A percentile compares a stretch with the other conserved stretches of the same genome.
These are phyloP conservation scores for Lepidurus arcticus DNA, from an alignment of 1,140 invertebrate species.

Conservation along the genomic window DNA sequence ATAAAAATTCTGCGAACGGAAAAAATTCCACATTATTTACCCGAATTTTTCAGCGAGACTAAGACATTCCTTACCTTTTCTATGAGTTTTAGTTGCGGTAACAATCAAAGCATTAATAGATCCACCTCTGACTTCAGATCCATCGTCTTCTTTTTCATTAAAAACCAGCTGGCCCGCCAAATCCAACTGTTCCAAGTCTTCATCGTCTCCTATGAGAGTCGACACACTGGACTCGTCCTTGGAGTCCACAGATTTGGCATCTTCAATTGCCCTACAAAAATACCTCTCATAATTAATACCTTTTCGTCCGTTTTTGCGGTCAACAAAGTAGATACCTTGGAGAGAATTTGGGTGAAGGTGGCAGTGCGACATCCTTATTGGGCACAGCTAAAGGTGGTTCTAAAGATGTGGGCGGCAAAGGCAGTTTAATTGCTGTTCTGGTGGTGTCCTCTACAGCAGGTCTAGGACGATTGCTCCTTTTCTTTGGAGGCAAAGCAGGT, in stretches of 20 bases:
- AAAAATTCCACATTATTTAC: slow-evolving; percentile 23
- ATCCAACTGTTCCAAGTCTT: slow-evolving; percentile 66
- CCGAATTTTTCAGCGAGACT: slow-evolving; percentile 30
- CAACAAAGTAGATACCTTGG: slow-evolving; percentile 23
- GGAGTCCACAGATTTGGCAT: slow-evolving; percentile 27
- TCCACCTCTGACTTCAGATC: slow-evolving; percentile 82
- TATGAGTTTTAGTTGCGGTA: slow-evolving; percentile 84
- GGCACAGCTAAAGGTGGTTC: slow-evolving; percentile 31
- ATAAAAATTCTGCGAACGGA: slow-evolving; percentile 69
- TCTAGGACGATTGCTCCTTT: neutral
- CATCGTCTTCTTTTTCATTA: slow-evolving; percentile 71
- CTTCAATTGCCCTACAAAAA: slow-evolving; percentile 30
- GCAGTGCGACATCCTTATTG: neutral
- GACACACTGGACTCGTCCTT: slow-evolving; percentile 40
- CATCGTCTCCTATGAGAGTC: slow-evolving; percentile 40
- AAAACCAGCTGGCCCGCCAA: slow-evolving; percentile 69
- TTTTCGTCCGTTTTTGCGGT: neutral
- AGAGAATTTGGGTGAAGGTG: neutral
- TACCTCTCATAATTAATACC: slow-evolving; percentile 30
- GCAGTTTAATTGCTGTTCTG: neutral
- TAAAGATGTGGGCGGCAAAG: slow-evolving; percentile 34
- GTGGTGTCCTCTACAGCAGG: neutral
- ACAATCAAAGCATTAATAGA: slow-evolving; percentile 85
- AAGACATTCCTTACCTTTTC: slow-evolving; percentile 58
- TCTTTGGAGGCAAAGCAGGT: neutral